Evolutionary conservation across 2,113 vertebrate species (phyloP).

Genomic region (Malaclemys terrapin): DNA sequence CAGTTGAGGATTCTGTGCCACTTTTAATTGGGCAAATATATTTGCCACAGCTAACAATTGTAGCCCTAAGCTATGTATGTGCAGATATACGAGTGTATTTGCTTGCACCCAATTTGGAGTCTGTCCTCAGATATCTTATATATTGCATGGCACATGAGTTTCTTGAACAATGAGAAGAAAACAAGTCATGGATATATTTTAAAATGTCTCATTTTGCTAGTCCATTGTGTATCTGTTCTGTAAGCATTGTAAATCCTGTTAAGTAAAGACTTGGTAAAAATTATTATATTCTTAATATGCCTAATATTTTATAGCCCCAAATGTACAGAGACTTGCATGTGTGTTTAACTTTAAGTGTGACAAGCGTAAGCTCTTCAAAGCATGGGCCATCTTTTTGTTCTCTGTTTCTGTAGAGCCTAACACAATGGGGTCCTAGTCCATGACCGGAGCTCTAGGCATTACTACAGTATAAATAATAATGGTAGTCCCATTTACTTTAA

Average conservation of each 20-base stretch:
- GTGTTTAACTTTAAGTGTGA: neutral
- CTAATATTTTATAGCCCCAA: neutral
- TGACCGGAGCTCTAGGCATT: neutral
- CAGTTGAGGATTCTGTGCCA: neutral
- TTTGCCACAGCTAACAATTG: neutral
- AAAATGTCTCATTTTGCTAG: neutral
- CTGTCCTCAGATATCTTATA: neutral
- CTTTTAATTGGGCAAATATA: neutral
- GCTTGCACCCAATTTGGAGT: neutral
- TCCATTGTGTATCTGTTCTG: neutral
- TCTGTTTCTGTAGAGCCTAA: neutral
- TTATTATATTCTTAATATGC: neutral
- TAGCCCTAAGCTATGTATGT: neutral
- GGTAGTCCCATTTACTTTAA: neutral
- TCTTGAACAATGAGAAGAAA: neutral
- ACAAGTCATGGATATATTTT: neutral
- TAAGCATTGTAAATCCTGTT: neutral
- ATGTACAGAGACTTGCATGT: neutral
- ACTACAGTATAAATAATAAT: neutral
- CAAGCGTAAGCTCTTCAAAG: neutral
- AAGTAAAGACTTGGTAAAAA: neutral
- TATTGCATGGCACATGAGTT: neutral
- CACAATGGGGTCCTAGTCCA: neutral
- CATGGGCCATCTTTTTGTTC: neutral
- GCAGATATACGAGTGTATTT: neutral